Conservation (phyloP, 1,140 invertebrate genomes). For the Micrasema minimum region DNA sequence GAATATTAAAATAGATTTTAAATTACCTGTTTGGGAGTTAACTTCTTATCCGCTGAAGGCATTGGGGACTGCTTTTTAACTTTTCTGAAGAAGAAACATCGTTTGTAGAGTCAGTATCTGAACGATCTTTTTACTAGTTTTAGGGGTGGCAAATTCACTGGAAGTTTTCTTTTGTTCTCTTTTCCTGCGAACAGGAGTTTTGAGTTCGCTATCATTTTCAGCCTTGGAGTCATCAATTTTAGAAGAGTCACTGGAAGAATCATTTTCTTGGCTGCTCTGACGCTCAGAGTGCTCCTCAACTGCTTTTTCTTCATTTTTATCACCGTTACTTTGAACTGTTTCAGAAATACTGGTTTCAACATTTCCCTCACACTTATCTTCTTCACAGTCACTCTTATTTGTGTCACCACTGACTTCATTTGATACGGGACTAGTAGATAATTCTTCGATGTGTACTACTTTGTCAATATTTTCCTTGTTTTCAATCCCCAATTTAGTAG, state of each 20-base stretch:
- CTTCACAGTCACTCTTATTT: background rate
- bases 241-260: slow-evolving; percentile 7
- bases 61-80: slow-evolving; percentile 22
- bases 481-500: slow-evolving; percentile 13
- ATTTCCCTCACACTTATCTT: slow-evolving; percentile 15
- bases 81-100: slow-evolving; percentile 21
- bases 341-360: no score
- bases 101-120: background rate
- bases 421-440: background rate
- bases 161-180: background rate
- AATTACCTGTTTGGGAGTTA: slow-evolving; percentile 46
- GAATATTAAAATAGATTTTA: no score
- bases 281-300: background rate
- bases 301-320: background rate
- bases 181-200: slow-evolving; percentile 7
- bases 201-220: background rate
- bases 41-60: slow-evolving; percentile 33
- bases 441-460: slow-evolving; percentile 21
- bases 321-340: background rate
- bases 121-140: slow-evolving; percentile 24
- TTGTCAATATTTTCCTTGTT: slow-evolving; percentile 32
- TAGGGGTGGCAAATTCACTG: slow-evolving; percentile 29
- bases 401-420: background rate
- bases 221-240: background rate
- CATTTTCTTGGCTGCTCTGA: slow-evolving; percentile 14